Evolutionary conservation across 2,888 invertebrate genomes (phyloP), one percentile per base, ranked within the genome.

Genomic region (Cerastoderma edule): DNA sequence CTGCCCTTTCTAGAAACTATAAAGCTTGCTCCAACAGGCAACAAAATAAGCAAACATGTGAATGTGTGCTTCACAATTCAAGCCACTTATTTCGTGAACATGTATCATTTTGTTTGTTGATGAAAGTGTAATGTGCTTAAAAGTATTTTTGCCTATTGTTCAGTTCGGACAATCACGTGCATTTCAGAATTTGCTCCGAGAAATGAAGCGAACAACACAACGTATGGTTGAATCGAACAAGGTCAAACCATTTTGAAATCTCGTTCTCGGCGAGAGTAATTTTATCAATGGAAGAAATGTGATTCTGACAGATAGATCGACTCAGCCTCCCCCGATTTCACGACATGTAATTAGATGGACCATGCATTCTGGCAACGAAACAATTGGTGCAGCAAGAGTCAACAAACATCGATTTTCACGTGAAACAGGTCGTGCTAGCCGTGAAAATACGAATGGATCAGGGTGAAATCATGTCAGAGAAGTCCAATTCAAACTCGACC

Each of bases 391-490:
- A 50, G 10, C 22, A 22, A 50, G n/a, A 50, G 50, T 27, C 1
- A 50, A 22, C 8, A n/a, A 19, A 50, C 50, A n/a, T n/a, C 24
- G 22, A n/a, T 24, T 19, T 50, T 22, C 10, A 19, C 50, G 5
- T 22, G 16, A n/a, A 2, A 50, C 22, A 50, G 50, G 0, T 39
- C 60, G 60, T 39, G 1, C 22, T 39, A 60, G n/a, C 19, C 33
- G 39, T 24, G 4, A 60, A n/a, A 50, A 27, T n/a, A 19, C n/a
- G 24, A 50, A 60, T 60, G 60, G 60, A 60, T 60, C 60, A 60
- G 24, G 60, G 60, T 60, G 60, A 60, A 56, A 72, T 69, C 53
- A 77, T 77, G 77, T 72, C 72, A 77, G 77, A 77, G 54, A 72
- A 53, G 50, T n/a, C 60, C 35, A 63, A 67, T 35, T 50, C 70